Percentiles rank a stretch among this genome's conserved stretches.
These are phyloP conservation scores for Poeciliopsis gracilis DNA, from an alignment of 2,797 vertebrate genomes.

Conservation along the genomic window DNA sequence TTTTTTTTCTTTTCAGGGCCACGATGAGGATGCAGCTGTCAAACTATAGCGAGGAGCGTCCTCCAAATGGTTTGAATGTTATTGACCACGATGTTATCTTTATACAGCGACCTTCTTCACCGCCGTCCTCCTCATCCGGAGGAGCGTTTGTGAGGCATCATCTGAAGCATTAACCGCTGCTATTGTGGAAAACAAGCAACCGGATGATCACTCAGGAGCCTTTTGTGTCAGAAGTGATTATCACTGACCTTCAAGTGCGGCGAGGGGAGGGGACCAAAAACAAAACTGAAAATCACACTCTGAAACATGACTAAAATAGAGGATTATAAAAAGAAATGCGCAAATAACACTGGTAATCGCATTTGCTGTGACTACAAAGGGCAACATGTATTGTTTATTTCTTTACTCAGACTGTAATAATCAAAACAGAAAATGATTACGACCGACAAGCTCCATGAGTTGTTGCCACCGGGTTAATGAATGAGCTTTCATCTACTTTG, in stretches of 20 bases:
- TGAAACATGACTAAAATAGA: slow-evolving; percentile 21
- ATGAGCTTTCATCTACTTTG: background rate
- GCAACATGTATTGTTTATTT: background rate
- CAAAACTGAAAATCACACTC: slow-evolving; percentile 31
- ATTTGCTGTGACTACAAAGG: slow-evolving; percentile 7
- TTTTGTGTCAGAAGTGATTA: slow-evolving; percentile 61
- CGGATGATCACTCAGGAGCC: slow-evolving; percentile 62
- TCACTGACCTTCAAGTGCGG: slow-evolving; percentile 63
- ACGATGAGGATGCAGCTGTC: slow-evolving; percentile 39
- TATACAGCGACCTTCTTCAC: slow-evolving; percentile 61
- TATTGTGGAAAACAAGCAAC: slow-evolving; percentile 52
- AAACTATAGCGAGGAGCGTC: slow-evolving; percentile 36
- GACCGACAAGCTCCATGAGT: background rate
- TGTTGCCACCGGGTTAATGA: background rate
- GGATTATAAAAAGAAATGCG: slow-evolving; percentile 30
- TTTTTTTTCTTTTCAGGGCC: slow-evolving; percentile 8
- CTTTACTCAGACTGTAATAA: slow-evolving; percentile 11
- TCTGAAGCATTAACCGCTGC: slow-evolving; percentile 49
- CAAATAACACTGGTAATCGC: slow-evolving; percentile 25
- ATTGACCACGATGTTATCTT: slow-evolving; percentile 41
- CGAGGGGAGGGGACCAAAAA: slow-evolving; percentile 37
- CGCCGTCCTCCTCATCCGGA: slow-evolving; percentile 35
- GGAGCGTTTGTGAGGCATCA: slow-evolving; percentile 52
- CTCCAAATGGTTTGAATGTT: slow-evolving; percentile 52
- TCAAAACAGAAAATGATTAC: slow-evolving; percentile 14